Base-by-base conservation (phyloP, 2,888 invertebrate genomes). In the Phyllotreta cruciferae region DNA sequence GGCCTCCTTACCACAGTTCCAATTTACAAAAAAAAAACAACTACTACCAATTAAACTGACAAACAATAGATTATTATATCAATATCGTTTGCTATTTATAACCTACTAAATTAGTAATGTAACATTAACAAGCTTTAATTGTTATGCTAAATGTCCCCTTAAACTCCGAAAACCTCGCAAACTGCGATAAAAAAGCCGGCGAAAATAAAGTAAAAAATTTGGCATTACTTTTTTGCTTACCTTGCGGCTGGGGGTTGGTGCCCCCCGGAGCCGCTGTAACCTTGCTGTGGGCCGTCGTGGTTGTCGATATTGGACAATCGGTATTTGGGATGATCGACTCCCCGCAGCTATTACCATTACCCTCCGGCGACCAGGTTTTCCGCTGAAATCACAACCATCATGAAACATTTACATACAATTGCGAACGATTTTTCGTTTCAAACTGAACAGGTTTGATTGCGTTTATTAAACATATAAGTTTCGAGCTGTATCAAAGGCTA, bases 221-320 rank as follows among this genome's bases (percentile, higher is more conserved):
- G 68, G 73, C 73, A 77, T 78, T 78, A 78, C 77, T 76, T 78
- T 79, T 78, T 77, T 75, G 76, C 77, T 80, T 80, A 82, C 82
- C 82, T 83, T 82, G 82, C 81, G 82, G 82, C 87, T 87, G 87
- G 86, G 87, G 87, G 85, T 86, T 87, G 84, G 85, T 86, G 82
- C 85, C 86, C 83, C 88, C 88, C 83, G 87, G 88, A 82, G 92
- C 93, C 84, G 89, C 88, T 83, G 89, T 87, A 84, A 90, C 89
- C 83, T 90, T 90, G 85, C 89, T 88, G 85, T 90, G 90, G 80
- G 90, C 89, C 87, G 91, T 89, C 88, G 91, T 90, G 83, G 88
- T 86, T 79, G 83, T 75, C 83, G 83, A 83, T 82, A 80, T 77
- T 79, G 82, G 81, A 63, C 80, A 81, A 81, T 81, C 80, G 47